Percentiles rank a stretch among this genome's conserved stretches.
Evolutionary conservation across 1,140 invertebrate genomes (phyloP).

Genomic region (Dendrolimus punctatus): DNA sequence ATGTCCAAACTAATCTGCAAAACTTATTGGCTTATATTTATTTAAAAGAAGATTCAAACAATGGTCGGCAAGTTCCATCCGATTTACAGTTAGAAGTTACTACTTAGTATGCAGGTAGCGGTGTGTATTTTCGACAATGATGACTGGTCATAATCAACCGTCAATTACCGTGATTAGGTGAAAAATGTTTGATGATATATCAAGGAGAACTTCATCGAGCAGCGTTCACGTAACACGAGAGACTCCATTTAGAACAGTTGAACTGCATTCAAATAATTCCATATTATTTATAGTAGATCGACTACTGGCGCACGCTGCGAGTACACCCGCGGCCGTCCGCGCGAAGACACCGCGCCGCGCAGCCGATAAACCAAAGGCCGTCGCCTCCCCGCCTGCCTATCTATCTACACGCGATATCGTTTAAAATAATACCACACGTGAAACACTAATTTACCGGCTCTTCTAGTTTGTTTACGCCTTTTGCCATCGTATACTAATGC

Average conservation of each 20-base stretch:
- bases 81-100: too few species aligned
- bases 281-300: conserved; percentile 68
- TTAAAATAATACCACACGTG: conserved; percentile 27
- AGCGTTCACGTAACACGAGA: background rate
- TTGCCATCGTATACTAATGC: conserved; percentile 11
- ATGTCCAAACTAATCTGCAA: too few species aligned
- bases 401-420: conserved; percentile 17
- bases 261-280: conserved; percentile 52
- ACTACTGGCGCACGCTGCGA: conserved; percentile 32
- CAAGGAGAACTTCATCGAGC: background rate
- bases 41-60: too few species aligned
- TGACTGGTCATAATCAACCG: too few species aligned
- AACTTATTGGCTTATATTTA: too few species aligned
- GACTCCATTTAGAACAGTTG: conserved; percentile 25
- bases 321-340: conserved; percentile 13
- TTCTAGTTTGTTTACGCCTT: conserved; percentile 32
- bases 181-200: background rate
- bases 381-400: conserved; percentile 6
- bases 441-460: conserved; percentile 32
- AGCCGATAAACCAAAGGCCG: conserved; percentile 6
- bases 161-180: background rate
- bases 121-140: too few species aligned
- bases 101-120: too few species aligned
- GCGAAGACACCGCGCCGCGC: conserved; percentile 12
- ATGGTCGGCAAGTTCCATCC: too few species aligned